Base-by-base conservation (phyloP, 2,797 vertebrate species). In the Alauda arvensis region DNA sequence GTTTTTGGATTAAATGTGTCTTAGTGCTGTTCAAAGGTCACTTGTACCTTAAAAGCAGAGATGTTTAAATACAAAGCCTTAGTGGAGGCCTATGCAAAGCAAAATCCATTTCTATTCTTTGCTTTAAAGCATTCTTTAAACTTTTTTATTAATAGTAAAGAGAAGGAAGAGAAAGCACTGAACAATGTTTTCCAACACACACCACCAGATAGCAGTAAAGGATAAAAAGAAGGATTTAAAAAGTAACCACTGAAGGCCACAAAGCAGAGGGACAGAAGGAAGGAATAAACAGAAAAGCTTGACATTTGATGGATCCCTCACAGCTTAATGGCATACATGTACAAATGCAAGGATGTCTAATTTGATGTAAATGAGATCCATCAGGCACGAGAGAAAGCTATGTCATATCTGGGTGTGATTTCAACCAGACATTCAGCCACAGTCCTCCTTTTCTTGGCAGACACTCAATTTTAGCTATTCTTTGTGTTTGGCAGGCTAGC, bases 161-260 rank as follows among this genome's bases (percentile, higher is more conserved):
- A 16, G 13, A 9, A 34, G 9, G 2, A 42, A 63, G 70, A 48
- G 21, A 79, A 37, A n/a, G 3, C n/a, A 23, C 24, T 20, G 8
- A 57, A 40, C 17, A 16, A 13, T 33, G 13, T 80, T 80, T 94
- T 76, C 79, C 56, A 31, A 3, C 4, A 8, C 14, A 55, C 43
- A 75, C 90, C 94, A 94, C 88, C 84, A 75, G 91, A n/a, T 77
- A 88, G 92, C 94, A 92, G 90, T 88, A 94, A 76, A 94, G 84
- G 79, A 90, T 85, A 93, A 87, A 87, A 72, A 9, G 48, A 85
- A 62, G 69, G 7, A 45, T 28, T 33, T 45, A 3, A 37, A 42
- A 82, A 52, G 31, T 25, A 79, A 28, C 45, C 4, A 19, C 16
- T 63, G 24, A 83, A 65, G 12, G 14, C 43, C 10, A 17, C 1